Evolutionary conservation across 2,888 invertebrate species (phyloP), one percentile per base, ranked within the genome.

Genomic region (Trichopoda pennipes): DNA sequence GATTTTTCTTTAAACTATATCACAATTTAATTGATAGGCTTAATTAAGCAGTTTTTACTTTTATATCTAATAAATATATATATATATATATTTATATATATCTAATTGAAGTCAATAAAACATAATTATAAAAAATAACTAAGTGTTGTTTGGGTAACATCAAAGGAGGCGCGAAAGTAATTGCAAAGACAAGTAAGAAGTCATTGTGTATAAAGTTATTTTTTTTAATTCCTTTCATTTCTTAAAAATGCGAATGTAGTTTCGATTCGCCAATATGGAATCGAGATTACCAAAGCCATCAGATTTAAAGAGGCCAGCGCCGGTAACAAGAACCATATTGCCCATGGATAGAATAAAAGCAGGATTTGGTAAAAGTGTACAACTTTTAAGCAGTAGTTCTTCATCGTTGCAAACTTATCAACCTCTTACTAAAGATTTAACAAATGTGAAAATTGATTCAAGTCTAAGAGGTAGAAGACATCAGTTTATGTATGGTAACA

Each of bases 281-380:
- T 93, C 93, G 8, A 91, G 91, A 35, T 87, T 92, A 77, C 92
- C 92, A n/a, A 92, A 92, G 69, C 91, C 91, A 1, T 85, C 87
- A 12, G 86, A 85, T 0, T 21, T 90, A 0, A 90, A 87, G 47
- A 86, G 86, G 23, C 89, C 91, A 16, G 73, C 77, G n/a, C 63
- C 86, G 12, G 12, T 38, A 12, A 38, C 38, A 0, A 90, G 86
- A 84, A 84, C 85, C 14, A 87, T 90, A 66, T 83, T 91, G 72
- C 91, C 91, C 6, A 87, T 86, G 74, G 91, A 91, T 74, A 87
- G 91, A 12, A 90, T 90, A 42, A 90, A 88, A 19, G 16, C 47
- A 8, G 82, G 69, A 21, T 84, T 85, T 38, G 70, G 66, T 55
- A 85, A 81, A 72, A 58, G 61, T 17, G 14, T 49, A 10, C 75